Base-by-base conservation (phyloP, 1,140 invertebrate species). In the Oedothorax gibbosus region DNA sequence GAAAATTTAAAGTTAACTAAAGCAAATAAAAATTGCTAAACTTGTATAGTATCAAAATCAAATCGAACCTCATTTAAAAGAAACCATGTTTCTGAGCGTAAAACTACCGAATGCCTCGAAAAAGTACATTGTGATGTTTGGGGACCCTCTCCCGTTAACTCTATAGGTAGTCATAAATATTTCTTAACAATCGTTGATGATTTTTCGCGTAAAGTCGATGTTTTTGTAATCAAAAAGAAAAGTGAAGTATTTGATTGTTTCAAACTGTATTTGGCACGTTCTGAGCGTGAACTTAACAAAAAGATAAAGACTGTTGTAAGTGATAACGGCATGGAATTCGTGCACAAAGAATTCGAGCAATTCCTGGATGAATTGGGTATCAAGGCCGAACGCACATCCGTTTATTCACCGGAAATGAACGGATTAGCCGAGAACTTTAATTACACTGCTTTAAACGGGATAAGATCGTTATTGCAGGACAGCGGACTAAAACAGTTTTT, bases 401-500 rank as follows among this genome's bases (percentile, higher is more conserved):
- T 53, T 4, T 72, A 14, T 18, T 35, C 10, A 8, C 50, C 51
- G 14, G 35, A 35, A 35, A 35, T 35, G 35, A 35, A 35, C 35
- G 51, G 7, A 3, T 0, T 20, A 3, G 49, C 69, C 8, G 69
- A 72, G 50, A 53, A 51, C n/a, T 51, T 72, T n/a, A 72, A 72
- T n/a, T 51, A 51, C 15, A 6, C 69, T 10, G 35, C 9, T 20
- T 51, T 72, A n/a, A 51, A 51, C 18, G 50, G 35, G 15, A 51
- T 72, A 0, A 72, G 50, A 72, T 18, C 69, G 18, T n/a, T 72
- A 18, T 10, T 54, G n/a, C 69, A 72, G 10, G 50, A 72, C 15
- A n/a, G 14, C 18, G 69, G 69, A 0, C 56, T 75, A 75, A n/a
- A 75, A 75, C 12, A 57, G 21, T 6, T 75, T 75, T 75, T 60